Conservation (phyloP, 2,797 vertebrate genomes). For the Mormyrops boulengeri region DNA sequence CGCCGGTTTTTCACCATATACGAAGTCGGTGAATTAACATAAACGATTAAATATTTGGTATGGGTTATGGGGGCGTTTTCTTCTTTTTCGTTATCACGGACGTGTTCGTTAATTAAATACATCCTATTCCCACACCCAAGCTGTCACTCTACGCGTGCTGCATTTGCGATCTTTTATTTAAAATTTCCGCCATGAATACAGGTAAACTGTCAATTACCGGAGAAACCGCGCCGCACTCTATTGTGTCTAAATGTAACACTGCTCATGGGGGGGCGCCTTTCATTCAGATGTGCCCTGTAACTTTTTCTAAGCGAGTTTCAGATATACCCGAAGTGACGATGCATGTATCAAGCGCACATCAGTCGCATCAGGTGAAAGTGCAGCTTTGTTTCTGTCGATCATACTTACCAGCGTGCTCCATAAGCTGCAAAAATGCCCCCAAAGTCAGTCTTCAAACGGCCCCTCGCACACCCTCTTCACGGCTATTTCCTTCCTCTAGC, state of each 20-base stretch:
- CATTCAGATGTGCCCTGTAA: neutral
- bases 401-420: slow-evolving; percentile 11
- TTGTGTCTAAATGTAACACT: neutral
- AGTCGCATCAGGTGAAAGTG: neutral
- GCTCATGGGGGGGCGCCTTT: neutral
- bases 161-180: neutral
- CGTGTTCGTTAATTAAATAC: neutral
- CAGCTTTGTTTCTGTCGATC: neutral
- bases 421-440: neutral
- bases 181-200: neutral
- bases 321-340: neutral
- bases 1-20: neutral
- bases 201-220: neutral
- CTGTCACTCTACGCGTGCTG: neutral
- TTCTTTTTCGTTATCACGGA: neutral
- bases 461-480: neutral
- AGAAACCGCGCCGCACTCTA: too few relatives aligned
- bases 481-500: neutral
- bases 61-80: neutral
- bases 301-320: neutral
- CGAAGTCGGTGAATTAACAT: neutral
- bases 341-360: neutral
- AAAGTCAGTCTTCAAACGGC: neutral
- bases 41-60: neutral
- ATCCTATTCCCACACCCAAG: too few relatives aligned